Conservation (phyloP, 1,140 invertebrate species). For the Bombus vancouverensis region DNA sequence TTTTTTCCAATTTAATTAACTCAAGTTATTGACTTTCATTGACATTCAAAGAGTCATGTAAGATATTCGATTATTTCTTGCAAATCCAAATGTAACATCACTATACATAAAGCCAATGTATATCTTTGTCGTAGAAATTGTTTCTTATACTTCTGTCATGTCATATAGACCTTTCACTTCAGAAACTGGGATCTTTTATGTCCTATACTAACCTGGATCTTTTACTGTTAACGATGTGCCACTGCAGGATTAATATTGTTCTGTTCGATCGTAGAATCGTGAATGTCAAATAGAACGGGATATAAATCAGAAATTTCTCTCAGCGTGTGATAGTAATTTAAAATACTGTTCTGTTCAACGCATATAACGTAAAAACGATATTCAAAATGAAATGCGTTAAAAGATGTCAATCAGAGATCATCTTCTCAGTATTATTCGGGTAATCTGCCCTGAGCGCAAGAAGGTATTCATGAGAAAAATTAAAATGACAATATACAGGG, state of each 20-base stretch:
- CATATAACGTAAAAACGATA: neutral
- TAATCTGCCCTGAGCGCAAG: neutral
- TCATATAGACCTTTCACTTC: too few relatives aligned
- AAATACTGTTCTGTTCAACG: neutral
- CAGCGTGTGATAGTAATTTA: neutral
- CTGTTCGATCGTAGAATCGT: neutral
- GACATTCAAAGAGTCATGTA: neutral
- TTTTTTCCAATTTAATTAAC: too few relatives aligned
- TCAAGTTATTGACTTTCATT: neutral
- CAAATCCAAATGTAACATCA: neutral
- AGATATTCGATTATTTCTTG: neutral
- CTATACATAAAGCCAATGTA: neutral
- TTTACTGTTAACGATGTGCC: neutral
- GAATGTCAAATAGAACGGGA: neutral
- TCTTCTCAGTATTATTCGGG: slow-evolving; percentile 30
- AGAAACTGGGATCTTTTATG: neutral
- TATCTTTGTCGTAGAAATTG: neutral
- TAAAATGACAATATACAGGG: neutral
- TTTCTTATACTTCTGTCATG: neutral
- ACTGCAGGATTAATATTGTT: neutral
- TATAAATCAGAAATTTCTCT: neutral
- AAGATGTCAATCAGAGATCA: neutral
- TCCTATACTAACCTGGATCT: too few relatives aligned
- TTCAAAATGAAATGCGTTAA: neutral
- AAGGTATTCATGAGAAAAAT: neutral